A percentile compares a stretch with the other conserved stretches of the same genome.
These are phyloP conservation scores for Microtus oregoni DNA, from an alignment of 2,113 vertebrate genomes.

Conservation along the genomic window DNA sequence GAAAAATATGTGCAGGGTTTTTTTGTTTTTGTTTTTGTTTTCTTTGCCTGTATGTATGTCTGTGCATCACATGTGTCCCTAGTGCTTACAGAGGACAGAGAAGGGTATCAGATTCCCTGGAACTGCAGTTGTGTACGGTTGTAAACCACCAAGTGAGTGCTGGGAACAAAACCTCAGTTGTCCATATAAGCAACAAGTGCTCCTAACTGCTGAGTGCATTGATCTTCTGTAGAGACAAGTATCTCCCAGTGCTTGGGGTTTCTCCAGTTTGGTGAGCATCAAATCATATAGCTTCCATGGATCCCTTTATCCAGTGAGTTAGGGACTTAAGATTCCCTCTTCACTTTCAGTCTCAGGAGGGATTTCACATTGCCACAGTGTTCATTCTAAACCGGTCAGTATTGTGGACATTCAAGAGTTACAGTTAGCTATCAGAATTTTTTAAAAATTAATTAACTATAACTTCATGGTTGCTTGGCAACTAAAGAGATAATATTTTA, in stretches of 20 bases:
- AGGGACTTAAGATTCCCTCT: not conserved
- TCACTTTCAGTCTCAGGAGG: not conserved
- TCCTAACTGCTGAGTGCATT: too few relatives aligned
- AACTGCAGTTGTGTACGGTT: not conserved
- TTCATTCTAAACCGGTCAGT: not conserved
- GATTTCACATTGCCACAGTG: not conserved
- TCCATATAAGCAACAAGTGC: not conserved
- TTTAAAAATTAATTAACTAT: slow-evolving; percentile 52
- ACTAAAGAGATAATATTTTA: slow-evolving; percentile 57
- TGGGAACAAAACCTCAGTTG: not conserved
- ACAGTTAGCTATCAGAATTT: not conserved
- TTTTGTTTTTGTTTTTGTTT: not conserved
- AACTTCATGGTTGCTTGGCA: slow-evolving; percentile 68
- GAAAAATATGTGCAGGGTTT: not conserved
- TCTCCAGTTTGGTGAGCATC: not conserved
- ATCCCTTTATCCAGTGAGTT: not conserved
- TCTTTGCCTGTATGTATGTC: not conserved
- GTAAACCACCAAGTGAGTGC: not conserved
- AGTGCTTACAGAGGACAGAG: too few relatives aligned
- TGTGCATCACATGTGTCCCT: not conserved
- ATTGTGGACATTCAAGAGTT: not conserved
- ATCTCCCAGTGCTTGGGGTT: not conserved
- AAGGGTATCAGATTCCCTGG: not conserved
- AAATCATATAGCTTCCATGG: not conserved
- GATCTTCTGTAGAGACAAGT: not conserved